Percentiles rank a stretch among this genome's conserved stretches.
Evolutionary conservation across 30 jellyfish, hydroid and myxozoan species (phyloP).

Genomic region (Kudoa iwatai): DNA sequence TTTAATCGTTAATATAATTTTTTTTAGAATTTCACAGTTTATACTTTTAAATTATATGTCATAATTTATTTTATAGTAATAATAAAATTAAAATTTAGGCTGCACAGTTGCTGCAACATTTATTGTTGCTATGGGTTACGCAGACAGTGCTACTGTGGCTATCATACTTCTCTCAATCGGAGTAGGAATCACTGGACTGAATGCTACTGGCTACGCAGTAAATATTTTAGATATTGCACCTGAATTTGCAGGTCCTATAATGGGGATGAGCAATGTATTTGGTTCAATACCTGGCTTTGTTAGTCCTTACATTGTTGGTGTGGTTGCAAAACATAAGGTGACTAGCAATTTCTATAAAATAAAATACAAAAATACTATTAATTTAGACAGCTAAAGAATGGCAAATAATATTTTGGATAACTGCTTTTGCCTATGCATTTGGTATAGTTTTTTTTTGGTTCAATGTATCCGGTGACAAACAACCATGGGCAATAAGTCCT

Average conservation of each 20-base stretch:
- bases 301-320: conserved; percentile 79
- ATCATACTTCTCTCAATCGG: conserved; percentile 54
- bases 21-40: no score
- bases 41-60: no score
- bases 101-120: conserved; percentile 83
- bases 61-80: no score
- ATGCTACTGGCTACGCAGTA: conserved; percentile 98
- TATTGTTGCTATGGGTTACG: conserved; percentile 92
- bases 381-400: conserved; percentile 88
- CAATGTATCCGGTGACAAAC: conserved; percentile 75
- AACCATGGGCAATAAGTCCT: conserved; percentile 72
- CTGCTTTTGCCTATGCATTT: conserved; percentile 34
- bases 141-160: conserved; percentile 54
- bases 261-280: conserved; percentile 79
- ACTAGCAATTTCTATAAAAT: conserved; percentile 2
- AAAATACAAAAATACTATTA: conserved; percentile 1
- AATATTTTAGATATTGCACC: conserved; percentile 92
- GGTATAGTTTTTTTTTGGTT: conserved; percentile 62
- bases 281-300: conserved; percentile 98
- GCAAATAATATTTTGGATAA: conserved; percentile 88
- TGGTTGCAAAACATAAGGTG: conserved; percentile 58
- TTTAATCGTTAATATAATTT: no score
- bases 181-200: conserved; percentile 86
- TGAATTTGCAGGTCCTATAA: conserved; percentile 62
- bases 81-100: conserved; percentile 7